Percentiles rank a stretch among this genome's conserved stretches.
Evolutionary conservation across 2,113 vertebrate genomes (phyloP).

Genomic region (Xiphophorus maculatus): DNA sequence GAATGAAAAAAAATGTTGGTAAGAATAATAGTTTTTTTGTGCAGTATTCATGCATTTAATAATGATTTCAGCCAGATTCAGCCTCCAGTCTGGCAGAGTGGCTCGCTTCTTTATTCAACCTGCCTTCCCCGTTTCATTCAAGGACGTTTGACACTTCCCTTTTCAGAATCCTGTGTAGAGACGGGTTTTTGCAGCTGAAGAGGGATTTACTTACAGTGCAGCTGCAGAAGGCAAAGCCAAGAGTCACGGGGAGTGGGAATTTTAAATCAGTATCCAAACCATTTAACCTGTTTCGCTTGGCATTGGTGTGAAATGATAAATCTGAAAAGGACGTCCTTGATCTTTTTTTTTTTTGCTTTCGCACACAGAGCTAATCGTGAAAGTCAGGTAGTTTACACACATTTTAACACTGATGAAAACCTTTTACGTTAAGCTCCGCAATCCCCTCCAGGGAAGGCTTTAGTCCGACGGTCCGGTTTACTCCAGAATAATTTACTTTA

Average conservation of each 20-base stretch:
- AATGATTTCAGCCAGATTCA: too few species aligned
- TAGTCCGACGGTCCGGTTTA: neutral
- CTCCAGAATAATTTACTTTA: neutral
- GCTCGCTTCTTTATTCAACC: neutral
- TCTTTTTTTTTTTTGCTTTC: neutral
- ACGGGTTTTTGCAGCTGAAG: neutral
- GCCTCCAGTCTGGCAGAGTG: neutral
- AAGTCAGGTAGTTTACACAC: neutral
- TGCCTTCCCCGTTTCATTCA: neutral
- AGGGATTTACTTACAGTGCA: neutral
- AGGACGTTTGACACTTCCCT: neutral
- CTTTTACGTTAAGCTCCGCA: neutral
- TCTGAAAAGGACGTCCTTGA: neutral
- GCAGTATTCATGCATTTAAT: too few species aligned
- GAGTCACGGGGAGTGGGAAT: neutral
- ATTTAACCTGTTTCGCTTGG: neutral
- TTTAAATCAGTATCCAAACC: neutral
- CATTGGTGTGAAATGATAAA: neutral
- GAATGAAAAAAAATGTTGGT: too few species aligned
- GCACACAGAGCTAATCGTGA: neutral
- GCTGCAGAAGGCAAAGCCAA: neutral
- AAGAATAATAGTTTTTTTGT: too few species aligned
- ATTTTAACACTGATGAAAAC: neutral
- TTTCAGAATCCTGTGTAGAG: neutral
- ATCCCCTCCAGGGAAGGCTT: neutral